phyloP scores from a whole-genome alignment of 2,888 invertebrate genomes.

The Priapulus caudatus region DNA sequence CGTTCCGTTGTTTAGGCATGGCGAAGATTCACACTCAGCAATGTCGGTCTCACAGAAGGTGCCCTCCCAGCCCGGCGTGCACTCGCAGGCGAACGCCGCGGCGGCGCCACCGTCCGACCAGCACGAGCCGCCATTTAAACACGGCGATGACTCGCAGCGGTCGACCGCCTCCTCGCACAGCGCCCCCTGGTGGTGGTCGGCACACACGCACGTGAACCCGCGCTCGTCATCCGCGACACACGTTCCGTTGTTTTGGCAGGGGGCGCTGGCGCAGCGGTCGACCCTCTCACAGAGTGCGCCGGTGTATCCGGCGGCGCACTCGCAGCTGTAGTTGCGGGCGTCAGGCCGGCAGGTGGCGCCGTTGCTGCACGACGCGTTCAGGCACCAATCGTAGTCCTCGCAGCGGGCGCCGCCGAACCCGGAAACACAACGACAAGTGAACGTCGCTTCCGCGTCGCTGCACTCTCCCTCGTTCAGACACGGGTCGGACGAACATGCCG shows the following conservation, averaged over 20 bases:
- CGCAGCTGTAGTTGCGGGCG: slow-evolving; percentile 21
- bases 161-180: slow-evolving; percentile 25
- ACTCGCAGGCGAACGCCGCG: slow-evolving; percentile 22
- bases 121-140: slow-evolving; percentile 24
- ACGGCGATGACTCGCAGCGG: slow-evolving; percentile 24
- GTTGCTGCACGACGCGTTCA: slow-evolving; percentile 24
- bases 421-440: slow-evolving; percentile 24
- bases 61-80: slow-evolving; percentile 26
- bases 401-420: slow-evolving; percentile 29
- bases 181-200: slow-evolving; percentile 19
- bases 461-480: slow-evolving; percentile 30
- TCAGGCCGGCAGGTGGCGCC: slow-evolving; percentile 20
- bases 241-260: slow-evolving; percentile 23
- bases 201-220: slow-evolving; percentile 23
- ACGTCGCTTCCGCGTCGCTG: slow-evolving; percentile 20
- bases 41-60: slow-evolving; percentile 21
- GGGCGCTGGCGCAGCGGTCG: slow-evolving; percentile 23
- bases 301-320: slow-evolving; percentile 26
- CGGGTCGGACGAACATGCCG: slow-evolving; percentile 26
- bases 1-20: slow-evolving; percentile 27
- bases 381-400: slow-evolving; percentile 27
- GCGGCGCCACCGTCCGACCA: slow-evolving; percentile 21
- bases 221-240: slow-evolving; percentile 22
- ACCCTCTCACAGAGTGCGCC: slow-evolving; percentile 27
- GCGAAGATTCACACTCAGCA: slow-evolving; percentile 27